Base-by-base conservation (phyloP, 2,797 vertebrate genomes). In the Schizopygopsis pylzovi region DNA sequence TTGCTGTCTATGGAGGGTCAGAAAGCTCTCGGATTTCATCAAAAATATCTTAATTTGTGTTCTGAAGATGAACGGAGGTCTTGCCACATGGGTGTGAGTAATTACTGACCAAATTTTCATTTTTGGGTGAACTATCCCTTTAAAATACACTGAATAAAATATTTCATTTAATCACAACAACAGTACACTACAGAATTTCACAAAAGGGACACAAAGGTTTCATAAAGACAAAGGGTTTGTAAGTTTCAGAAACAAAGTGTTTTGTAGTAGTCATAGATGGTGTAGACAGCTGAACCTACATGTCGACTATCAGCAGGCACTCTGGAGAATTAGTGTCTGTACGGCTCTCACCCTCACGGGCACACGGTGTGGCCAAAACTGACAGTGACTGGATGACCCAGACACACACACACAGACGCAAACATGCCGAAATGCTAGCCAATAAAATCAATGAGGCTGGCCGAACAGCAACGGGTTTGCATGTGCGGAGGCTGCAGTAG, bases 361-460 rank as follows among this genome's bases (percentile, higher is more conserved):
- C 70, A 79, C 61, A 39, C 54, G 91, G 89, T 68, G 88, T 84
- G 87, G 92, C 85, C 93, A 92, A 89, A 90, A 89, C 94, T 87
- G 91, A 92, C 89, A 91, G 78, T 91, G 91, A 85, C 82, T 75
- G 67, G 63, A 79, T 81, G 80, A 81, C 61, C 73, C 82, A 83
- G 83, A 85, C 79, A 45, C 43, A 89, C 82, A 84, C 77, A 80
- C 49, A 84, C 73, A 80, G 59, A 80, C 20, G 33, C 75, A 59
- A 52, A 59, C 52, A 80, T 65, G 72, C 49, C 49, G 47, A 61
- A 79, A 73, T 52, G 79, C 91, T 52, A 82, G 86, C 93, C 91
- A 2, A 94, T 93, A 92, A 93, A 94, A 95, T 95, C 94, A 89
- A 95, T 94, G 90, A 91, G 93, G 93, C 92, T 83, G 89, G 83